Percentiles rank a stretch among this genome's conserved stretches.
phyloP scores from a whole-genome alignment of 2,113 vertebrate genomes.

The Bubalus kerabau region DNA sequence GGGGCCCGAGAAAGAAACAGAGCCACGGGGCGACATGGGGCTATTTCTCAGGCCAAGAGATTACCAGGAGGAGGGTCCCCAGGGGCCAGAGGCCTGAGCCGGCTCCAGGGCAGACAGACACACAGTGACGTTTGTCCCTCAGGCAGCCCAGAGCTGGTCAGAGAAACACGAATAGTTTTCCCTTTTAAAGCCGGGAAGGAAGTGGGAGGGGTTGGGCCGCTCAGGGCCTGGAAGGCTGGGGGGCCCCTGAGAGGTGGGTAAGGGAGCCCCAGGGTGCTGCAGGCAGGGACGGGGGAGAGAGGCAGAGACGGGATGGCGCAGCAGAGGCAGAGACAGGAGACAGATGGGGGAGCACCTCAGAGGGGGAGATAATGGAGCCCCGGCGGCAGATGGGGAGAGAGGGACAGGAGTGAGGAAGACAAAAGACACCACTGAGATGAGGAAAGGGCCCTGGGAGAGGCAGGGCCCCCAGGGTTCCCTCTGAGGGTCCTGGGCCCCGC shows the following conservation, averaged over 20 bases:
- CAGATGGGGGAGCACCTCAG: not conserved
- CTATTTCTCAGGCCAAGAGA: not conserved
- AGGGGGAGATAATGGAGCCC: not conserved
- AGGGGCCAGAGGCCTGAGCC: conserved; percentile 8
- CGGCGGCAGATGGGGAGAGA: not conserved
- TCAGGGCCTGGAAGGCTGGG: not conserved
- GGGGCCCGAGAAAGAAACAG: not conserved
- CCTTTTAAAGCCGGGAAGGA: conserved; percentile 69
- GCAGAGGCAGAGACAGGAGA: not conserved
- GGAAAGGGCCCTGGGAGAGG: not conserved
- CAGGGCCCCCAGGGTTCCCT: not conserved
- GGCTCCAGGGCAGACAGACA: not conserved
- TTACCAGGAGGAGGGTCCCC: not conserved
- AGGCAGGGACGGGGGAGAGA: not conserved
- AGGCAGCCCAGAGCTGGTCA: conserved; percentile 28
- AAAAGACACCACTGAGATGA: not conserved
- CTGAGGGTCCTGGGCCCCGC: not conserved
- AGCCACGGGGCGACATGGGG: not conserved
- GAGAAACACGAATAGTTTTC: conserved; percentile 66
- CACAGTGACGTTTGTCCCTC: conserved; percentile 47
- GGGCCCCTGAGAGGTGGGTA: not conserved
- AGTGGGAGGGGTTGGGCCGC: conserved; percentile 40
- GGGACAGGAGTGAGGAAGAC: not conserved
- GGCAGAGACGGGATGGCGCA: not conserved
- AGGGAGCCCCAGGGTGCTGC: not conserved